These are phyloP conservation scores for Ciconia stormi DNA, from an alignment of 2,113 vertebrate genomes.

Conservation along the genomic window DNA sequence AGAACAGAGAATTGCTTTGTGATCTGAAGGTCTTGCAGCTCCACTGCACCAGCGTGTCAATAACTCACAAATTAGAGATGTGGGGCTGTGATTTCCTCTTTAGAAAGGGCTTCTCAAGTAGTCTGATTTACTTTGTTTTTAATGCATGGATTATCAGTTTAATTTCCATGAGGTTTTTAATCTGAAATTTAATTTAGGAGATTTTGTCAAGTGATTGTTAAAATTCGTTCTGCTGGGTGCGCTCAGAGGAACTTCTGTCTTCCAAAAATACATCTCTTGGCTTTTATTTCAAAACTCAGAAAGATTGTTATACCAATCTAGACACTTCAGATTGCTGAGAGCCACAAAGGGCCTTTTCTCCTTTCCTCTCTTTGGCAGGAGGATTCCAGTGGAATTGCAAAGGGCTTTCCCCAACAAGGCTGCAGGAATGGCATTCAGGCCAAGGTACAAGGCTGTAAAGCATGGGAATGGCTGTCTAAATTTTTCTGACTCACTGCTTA, in stretches of 20 bases:
- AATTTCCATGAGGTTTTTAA: not conserved
- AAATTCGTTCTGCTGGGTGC: not conserved
- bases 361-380: not conserved
- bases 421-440: not conserved
- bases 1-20: not conserved
- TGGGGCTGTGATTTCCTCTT: not conserved
- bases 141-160: not conserved
- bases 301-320: not conserved
- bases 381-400: not conserved
- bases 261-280: not conserved
- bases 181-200: conserved; percentile 5
- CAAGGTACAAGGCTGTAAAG: not conserved
- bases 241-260: not conserved
- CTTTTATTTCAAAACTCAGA: not conserved
- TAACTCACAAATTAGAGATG: not conserved
- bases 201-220: not conserved
- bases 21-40: not conserved
- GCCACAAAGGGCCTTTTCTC: not conserved
- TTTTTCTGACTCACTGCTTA: not conserved
- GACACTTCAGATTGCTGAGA: not conserved
- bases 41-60: not conserved
- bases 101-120: not conserved
- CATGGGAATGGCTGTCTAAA: not conserved
- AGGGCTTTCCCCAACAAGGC: not conserved
- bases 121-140: not conserved